phyloP scores from a whole-genome alignment of 2,888 invertebrate genomes.

The Trichogramma dendrolimi region DNA sequence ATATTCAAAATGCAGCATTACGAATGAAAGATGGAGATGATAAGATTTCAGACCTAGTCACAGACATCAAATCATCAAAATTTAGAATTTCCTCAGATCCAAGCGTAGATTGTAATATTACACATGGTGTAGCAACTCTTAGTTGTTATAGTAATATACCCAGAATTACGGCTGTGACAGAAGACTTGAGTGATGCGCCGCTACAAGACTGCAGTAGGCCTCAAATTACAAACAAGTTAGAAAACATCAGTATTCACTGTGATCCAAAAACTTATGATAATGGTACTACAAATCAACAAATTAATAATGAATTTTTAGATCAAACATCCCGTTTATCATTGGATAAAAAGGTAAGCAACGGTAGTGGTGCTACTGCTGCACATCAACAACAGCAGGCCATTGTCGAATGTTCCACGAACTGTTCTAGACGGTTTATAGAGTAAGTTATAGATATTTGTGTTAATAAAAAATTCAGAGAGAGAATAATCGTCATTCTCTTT shows the following conservation, averaged over 20 bases:
- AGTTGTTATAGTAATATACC: constrained; percentile 34
- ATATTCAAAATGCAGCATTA: constrained; percentile 5
- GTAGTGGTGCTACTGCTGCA: constrained; percentile 18
- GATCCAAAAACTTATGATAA: constrained; percentile 10
- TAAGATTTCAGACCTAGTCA: constrained; percentile 17
- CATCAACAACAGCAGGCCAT: constrained; percentile 10
- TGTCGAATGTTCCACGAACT: constrained; percentile 13
- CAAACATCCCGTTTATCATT: too few relatives aligned
- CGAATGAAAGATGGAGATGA: constrained; percentile 9
- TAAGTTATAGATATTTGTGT: constrained; percentile 32
- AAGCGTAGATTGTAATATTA: constrained; percentile 31
- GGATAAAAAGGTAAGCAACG: constrained; percentile 11
- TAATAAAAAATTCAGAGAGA: not conserved
- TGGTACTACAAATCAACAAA: not conserved
- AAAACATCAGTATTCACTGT: constrained; percentile 25
- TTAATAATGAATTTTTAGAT: too few relatives aligned
- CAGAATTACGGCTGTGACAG: constrained; percentile 19
- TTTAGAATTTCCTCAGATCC: constrained; percentile 36
- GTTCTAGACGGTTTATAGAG: constrained; percentile 40
- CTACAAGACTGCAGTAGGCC: constrained; percentile 25
- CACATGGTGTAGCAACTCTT: constrained; percentile 32
- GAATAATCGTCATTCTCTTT: constrained; percentile 1
- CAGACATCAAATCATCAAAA: constrained; percentile 31
- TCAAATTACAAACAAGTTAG: constrained; percentile 32
- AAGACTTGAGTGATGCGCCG: constrained; percentile 27